phyloP scores from a whole-genome alignment of 2,888 invertebrate genomes.

The Polyommatus icarus region DNA sequence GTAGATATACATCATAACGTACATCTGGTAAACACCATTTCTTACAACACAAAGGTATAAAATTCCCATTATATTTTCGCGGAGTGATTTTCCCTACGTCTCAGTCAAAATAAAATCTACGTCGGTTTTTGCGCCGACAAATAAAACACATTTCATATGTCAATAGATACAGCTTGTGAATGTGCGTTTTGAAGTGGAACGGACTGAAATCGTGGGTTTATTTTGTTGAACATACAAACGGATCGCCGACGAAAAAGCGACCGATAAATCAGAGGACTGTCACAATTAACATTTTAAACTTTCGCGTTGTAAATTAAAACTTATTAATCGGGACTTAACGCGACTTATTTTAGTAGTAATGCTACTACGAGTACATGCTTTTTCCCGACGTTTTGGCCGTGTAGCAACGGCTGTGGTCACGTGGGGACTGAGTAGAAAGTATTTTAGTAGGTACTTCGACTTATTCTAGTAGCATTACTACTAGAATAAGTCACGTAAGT shows the following conservation, averaged over 20 bases:
- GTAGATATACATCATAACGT: neutral
- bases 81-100: neutral
- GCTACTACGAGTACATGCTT: too few relatives aligned
- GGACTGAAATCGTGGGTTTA: neutral
- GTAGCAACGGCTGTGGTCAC: too few relatives aligned
- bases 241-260: neutral
- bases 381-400: too few relatives aligned
- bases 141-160: neutral
- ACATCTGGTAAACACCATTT: neutral
- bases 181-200: neutral
- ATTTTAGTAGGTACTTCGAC: too few relatives aligned
- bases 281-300: too few relatives aligned
- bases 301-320: too few relatives aligned
- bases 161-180: constrained; percentile 12
- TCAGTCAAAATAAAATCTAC: constrained; percentile 2
- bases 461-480: too few relatives aligned
- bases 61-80: neutral
- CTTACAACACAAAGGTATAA: neutral
- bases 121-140: neutral
- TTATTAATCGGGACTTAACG: too few relatives aligned
- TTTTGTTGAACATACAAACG: neutral
- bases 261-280: neutral
- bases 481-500: too few relatives aligned
- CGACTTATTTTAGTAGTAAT: too few relatives aligned
- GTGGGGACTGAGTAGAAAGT: too few relatives aligned